Conservation (phyloP, 2,113 vertebrate genomes). For the Himantopus leucocephalus region DNA sequence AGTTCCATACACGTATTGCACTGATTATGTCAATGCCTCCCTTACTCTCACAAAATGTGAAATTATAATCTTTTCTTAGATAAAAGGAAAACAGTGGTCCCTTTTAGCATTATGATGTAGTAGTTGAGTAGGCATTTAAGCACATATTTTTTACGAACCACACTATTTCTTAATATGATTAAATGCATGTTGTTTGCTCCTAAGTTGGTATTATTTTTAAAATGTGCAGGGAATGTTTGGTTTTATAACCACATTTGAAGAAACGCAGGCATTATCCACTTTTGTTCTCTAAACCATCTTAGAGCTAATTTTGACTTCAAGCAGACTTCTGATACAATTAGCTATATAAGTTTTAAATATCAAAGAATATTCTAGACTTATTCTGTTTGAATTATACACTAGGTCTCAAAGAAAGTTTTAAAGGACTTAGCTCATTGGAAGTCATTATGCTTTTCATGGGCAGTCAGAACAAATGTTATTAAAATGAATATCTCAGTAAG, state of each 20-base stretch:
- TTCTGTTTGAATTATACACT: conserved; percentile 28
- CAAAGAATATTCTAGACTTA: conserved; percentile 46
- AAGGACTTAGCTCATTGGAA: conserved; percentile 21
- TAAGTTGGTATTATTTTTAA: background rate
- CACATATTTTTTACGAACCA: background rate
- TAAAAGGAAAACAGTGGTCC: background rate
- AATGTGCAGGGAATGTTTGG: background rate
- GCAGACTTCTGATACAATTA: conserved; percentile 16
- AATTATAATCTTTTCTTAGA: background rate
- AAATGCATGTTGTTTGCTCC: background rate
- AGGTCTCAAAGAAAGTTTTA: conserved; percentile 43
- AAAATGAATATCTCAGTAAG: conserved; percentile 58
- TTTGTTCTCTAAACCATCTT: background rate
- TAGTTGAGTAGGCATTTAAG: background rate
- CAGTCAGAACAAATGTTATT: conserved; percentile 58
- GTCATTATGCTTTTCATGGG: conserved; percentile 50
- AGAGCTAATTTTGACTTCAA: conserved; percentile 10
- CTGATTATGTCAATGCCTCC: background rate
- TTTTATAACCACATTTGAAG: background rate
- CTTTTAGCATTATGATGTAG: background rate
- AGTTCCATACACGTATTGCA: background rate
- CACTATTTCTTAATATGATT: background rate
- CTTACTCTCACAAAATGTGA: background rate
- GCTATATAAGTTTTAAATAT: conserved; percentile 5
- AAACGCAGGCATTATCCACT: background rate